phyloP scores from a whole-genome alignment of 2,797 vertebrate genomes.

The Acanthurus leucopareius region DNA sequence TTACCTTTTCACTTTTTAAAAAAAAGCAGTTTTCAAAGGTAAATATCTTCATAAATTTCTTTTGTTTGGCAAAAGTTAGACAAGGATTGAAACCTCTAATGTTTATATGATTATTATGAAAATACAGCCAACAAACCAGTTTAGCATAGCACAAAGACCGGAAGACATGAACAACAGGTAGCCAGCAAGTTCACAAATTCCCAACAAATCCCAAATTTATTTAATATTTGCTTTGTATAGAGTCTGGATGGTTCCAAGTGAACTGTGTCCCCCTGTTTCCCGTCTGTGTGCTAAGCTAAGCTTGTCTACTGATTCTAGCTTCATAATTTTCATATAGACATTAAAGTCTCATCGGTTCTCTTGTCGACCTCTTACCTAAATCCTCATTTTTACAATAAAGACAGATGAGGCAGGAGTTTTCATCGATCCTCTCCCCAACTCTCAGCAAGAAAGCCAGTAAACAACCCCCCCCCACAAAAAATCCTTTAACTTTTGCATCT shows the following conservation, averaged over 20 bases:
- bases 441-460: background rate
- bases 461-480: background rate
- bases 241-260: no score
- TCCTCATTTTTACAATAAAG: background rate
- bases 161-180: background rate
- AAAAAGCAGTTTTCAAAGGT: background rate
- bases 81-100: background rate
- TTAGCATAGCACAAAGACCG: background rate
- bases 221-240: background rate
- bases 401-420: background rate
- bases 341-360: no score
- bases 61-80: background rate
- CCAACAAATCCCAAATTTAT: background rate
- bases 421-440: background rate
- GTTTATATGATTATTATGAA: background rate
- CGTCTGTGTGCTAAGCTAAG: background rate
- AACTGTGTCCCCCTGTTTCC: no score
- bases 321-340: no score
- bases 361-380: no score
- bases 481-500: background rate
- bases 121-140: background rate
- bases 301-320: background rate
- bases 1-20: background rate
- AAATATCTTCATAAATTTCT: slow-evolving; percentile 2
- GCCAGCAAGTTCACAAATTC: background rate